These are phyloP conservation scores for Cephonodes hylas DNA, from an alignment of 2,888 invertebrate species.

Conservation along the genomic window DNA sequence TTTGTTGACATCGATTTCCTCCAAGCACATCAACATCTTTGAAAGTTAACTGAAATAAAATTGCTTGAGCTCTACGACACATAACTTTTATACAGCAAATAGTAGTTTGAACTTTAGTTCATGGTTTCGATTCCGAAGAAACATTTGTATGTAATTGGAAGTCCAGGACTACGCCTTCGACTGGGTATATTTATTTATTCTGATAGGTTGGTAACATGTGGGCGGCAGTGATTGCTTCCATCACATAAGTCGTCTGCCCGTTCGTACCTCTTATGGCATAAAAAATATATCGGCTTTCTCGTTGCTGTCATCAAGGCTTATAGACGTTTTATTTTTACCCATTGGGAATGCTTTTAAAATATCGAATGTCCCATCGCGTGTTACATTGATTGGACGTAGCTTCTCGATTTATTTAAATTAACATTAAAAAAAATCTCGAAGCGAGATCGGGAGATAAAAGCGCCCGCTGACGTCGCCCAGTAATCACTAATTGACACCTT, in stretches of 20 bases:
- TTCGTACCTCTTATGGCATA: background rate
- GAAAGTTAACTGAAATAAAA: too few species aligned
- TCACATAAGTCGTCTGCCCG: background rate
- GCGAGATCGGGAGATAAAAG: slow-evolving; percentile 10
- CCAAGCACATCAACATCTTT: too few species aligned
- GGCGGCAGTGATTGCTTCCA: background rate
- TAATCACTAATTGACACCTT: slow-evolving; percentile 12
- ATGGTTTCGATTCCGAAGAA: too few species aligned
- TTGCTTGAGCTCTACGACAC: too few species aligned
- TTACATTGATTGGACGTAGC: slow-evolving; percentile 1
- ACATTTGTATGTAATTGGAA: too few species aligned
- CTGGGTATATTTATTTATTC: too few species aligned
- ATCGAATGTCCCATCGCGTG: background rate
- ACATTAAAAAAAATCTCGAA: slow-evolving; percentile 7
- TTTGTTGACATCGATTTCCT: too few species aligned
- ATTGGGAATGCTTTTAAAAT: background rate
- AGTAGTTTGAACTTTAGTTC: too few species aligned
- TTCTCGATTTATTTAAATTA: slow-evolving; percentile 6
- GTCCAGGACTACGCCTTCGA: too few species aligned
- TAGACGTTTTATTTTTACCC: background rate
- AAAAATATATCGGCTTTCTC: background rate
- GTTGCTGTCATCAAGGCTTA: background rate
- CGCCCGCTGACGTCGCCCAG: background rate
- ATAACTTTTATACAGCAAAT: too few species aligned
- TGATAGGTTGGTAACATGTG: too few species aligned